Conservation (phyloP, 2,797 vertebrate genomes). For the Cyprinella venusta region DNA sequence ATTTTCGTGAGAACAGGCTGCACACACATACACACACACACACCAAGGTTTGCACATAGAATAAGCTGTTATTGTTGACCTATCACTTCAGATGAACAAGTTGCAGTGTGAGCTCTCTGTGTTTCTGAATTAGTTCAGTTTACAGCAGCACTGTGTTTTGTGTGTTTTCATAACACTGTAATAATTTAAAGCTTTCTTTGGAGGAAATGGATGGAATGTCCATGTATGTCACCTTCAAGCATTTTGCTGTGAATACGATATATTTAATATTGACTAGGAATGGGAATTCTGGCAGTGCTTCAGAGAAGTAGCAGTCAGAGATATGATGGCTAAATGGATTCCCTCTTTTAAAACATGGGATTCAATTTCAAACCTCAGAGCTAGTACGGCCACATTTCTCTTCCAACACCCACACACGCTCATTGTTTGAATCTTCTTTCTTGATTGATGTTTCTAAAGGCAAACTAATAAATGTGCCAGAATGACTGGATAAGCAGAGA, state of each 20-base stretch:
- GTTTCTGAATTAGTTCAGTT: not conserved
- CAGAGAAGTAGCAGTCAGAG: conserved; percentile 17
- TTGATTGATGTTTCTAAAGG: conserved; percentile 9
- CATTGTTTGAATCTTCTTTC: not conserved
- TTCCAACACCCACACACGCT: conserved; percentile 2
- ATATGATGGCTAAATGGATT: conserved; percentile 35
- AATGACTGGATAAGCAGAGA: not conserved
- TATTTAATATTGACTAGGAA: conserved; percentile 3
- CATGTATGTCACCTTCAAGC: conserved; percentile 11
- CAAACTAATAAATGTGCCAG: not conserved
- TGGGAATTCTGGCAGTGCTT: conserved; percentile 27
- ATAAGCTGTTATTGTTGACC: not conserved
- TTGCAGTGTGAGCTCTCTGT: not conserved
- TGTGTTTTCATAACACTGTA: conserved; percentile 12
- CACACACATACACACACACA: too few species aligned
- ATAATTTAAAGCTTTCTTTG: not conserved
- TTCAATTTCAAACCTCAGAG: conserved; percentile 41
- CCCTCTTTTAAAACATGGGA: conserved; percentile 27
- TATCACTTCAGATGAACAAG: not conserved
- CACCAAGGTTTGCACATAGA: not conserved
- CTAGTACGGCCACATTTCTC: not conserved
- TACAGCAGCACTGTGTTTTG: too few species aligned
- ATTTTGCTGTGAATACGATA: not conserved
- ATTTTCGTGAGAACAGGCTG: too few species aligned
- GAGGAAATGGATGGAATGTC: conserved; percentile 5